Evolutionary conservation across 2,888 invertebrate species (phyloP).

Genomic region (Teinopalpus imperialis): DNA sequence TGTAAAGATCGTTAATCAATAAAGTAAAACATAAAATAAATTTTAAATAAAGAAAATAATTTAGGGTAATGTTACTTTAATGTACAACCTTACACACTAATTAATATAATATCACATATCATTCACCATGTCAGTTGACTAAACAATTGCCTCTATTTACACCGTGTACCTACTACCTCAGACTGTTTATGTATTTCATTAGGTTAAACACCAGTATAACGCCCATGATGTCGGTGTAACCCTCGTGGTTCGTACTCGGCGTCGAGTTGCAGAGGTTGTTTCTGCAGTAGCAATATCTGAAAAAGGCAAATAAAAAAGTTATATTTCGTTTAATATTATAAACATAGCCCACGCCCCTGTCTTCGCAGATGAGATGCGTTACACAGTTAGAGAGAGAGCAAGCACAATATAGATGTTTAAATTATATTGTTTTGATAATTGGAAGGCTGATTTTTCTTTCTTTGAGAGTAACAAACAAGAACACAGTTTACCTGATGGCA

Average conservation of each 20-base stretch:
- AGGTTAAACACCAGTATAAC: constrained; percentile 84
- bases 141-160: constrained; percentile 1
- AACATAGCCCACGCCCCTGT: too few relatives aligned
- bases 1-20: too few relatives aligned
- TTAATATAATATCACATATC: constrained; percentile 32
- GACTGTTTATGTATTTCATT: constrained; percentile 82
- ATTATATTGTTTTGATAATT: too few relatives aligned
- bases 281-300: constrained; percentile 88
- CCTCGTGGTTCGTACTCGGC: constrained; percentile 66
- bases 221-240: constrained; percentile 82
- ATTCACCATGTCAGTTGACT: constrained; percentile 14
- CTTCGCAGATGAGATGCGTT: too few relatives aligned
- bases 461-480: too few relatives aligned
- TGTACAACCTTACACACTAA: constrained; percentile 17
- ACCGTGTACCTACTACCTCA: constrained; percentile 58
- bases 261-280: constrained; percentile 87
- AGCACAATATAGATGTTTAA: too few relatives aligned
- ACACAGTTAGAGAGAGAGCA: too few relatives aligned
- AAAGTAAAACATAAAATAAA: too few relatives aligned
- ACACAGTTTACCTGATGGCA: too few relatives aligned
- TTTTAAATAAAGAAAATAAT: constrained; percentile 1
- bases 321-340: background rate
- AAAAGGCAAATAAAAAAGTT: constrained; percentile 33
- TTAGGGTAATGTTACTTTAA: constrained; percentile 9
- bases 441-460: too few relatives aligned